Evolutionary conservation across 2,113 vertebrate genomes (phyloP).

Genomic region (Scytalopus superciliaris): DNA sequence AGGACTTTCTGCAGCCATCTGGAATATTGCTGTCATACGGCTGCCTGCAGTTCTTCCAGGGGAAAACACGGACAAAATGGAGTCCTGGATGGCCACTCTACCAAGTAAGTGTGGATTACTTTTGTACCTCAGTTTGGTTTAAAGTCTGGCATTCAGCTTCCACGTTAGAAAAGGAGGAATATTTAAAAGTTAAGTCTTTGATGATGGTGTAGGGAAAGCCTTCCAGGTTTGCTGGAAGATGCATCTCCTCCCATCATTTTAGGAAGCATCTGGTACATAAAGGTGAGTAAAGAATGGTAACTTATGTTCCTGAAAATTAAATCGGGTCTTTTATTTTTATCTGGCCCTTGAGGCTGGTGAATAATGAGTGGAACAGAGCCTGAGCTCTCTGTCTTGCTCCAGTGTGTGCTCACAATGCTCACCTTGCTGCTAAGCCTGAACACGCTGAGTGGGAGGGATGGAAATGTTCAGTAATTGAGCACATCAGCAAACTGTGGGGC

Average conservation of each 20-base stretch:
- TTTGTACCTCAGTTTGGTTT: background rate
- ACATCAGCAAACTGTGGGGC: accelerated
- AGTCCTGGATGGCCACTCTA: background rate
- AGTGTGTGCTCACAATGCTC: accelerated
- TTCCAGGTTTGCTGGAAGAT: background rate
- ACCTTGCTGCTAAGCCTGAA: background rate
- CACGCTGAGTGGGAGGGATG: background rate
- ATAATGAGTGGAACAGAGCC: background rate
- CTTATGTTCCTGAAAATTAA: background rate
- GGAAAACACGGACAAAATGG: background rate
- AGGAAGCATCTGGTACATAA: background rate
- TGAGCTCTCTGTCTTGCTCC: background rate
- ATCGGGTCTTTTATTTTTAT: background rate
- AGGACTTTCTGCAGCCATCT: background rate
- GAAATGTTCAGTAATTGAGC: background rate
- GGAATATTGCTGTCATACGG: background rate
- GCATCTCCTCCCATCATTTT: background rate
- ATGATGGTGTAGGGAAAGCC: background rate
- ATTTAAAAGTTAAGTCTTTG: background rate
- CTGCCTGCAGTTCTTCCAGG: background rate
- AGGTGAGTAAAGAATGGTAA: background rate
- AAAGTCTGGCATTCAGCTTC: background rate
- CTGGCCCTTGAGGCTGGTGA: background rate
- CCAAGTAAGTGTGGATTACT: background rate
- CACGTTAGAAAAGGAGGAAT: background rate